These are phyloP conservation scores for Dimorphilus gyrociliatus DNA, from an alignment of 2,888 invertebrate species.

Conservation along the genomic window DNA sequence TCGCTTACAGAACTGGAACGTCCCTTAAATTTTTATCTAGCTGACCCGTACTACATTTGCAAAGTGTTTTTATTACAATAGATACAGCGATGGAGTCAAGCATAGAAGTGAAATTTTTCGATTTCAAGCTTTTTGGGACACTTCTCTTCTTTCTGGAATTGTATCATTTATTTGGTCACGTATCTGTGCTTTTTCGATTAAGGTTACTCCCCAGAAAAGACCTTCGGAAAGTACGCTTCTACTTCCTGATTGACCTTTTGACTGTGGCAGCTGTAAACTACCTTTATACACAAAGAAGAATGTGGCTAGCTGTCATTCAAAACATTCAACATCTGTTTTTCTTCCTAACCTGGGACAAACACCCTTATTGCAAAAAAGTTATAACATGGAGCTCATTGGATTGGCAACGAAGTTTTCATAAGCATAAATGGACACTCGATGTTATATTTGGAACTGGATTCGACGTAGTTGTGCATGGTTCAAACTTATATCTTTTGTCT, in stretches of 20 bases:
- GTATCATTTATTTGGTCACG: slow-evolving; percentile 6
- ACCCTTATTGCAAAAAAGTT: slow-evolving; percentile 3
- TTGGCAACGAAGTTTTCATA: too few relatives aligned
- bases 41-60: too few relatives aligned
- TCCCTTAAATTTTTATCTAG: too few relatives aligned
- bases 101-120: too few relatives aligned
- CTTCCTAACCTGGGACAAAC: slow-evolving; percentile 7
- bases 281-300: slow-evolving; percentile 6
- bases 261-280: slow-evolving; percentile 6
- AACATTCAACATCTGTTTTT: slow-evolving; percentile 8
- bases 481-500: slow-evolving; percentile 1
- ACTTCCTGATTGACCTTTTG: slow-evolving; percentile 7
- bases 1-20: too few relatives aligned
- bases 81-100: too few relatives aligned
- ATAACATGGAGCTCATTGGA: slow-evolving; percentile 3
- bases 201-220: slow-evolving; percentile 8
- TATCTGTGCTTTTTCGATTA: slow-evolving; percentile 6
- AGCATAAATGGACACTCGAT: neutral
- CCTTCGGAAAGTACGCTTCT: slow-evolving; percentile 6
- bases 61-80: too few relatives aligned
- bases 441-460: slow-evolving; percentile 2
- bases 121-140: too few relatives aligned
- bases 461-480: slow-evolving; percentile 2
- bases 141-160: slow-evolving; percentile 2
- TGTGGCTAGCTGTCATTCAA: slow-evolving; percentile 6